Evolutionary conservation across 1,140 invertebrate species (phyloP).

Genomic region (Teleopsis dalmanni): DNA sequence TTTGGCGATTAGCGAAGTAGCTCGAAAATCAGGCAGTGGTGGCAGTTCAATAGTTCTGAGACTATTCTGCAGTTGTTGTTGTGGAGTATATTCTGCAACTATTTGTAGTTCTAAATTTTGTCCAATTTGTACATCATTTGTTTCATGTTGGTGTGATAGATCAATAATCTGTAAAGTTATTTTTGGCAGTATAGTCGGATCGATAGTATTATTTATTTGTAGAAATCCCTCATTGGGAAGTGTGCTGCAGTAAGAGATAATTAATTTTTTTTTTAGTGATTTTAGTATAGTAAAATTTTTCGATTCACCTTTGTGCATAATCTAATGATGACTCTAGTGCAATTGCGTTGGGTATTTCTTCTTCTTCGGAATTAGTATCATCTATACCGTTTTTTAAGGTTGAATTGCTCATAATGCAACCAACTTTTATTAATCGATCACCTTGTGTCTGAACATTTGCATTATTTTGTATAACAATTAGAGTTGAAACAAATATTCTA

Average conservation of each 20-base stretch:
- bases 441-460: slow-evolving; percentile 57
- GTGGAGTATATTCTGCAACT: slow-evolving; percentile 25
- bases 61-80: slow-evolving; percentile 20
- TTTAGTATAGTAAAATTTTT: background rate
- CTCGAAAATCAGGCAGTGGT: slow-evolving; percentile 32
- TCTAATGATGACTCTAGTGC: slow-evolving; percentile 35
- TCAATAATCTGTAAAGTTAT: slow-evolving; percentile 36
- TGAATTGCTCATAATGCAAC: slow-evolving; percentile 49
- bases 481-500: slow-evolving; percentile 54
- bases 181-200: slow-evolving; percentile 23
- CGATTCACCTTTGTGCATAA: slow-evolving; percentile 27
- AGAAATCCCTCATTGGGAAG: slow-evolving; percentile 26
- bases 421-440: slow-evolving; percentile 56
- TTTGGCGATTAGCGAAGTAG: slow-evolving; percentile 43
- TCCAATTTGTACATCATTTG: slow-evolving; percentile 38
- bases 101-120: slow-evolving; percentile 39
- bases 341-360: slow-evolving; percentile 26
- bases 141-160: slow-evolving; percentile 33
- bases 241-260: slow-evolving; percentile 14
- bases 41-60: slow-evolving; percentile 21
- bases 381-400: slow-evolving; percentile 9
- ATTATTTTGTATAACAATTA: slow-evolving; percentile 60
- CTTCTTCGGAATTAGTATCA: background rate
- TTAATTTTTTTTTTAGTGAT: background rate
- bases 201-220: slow-evolving; percentile 25